These are phyloP conservation scores for Pithys albifrons DNA, from an alignment of 2,113 vertebrate species.

Conservation along the genomic window DNA sequence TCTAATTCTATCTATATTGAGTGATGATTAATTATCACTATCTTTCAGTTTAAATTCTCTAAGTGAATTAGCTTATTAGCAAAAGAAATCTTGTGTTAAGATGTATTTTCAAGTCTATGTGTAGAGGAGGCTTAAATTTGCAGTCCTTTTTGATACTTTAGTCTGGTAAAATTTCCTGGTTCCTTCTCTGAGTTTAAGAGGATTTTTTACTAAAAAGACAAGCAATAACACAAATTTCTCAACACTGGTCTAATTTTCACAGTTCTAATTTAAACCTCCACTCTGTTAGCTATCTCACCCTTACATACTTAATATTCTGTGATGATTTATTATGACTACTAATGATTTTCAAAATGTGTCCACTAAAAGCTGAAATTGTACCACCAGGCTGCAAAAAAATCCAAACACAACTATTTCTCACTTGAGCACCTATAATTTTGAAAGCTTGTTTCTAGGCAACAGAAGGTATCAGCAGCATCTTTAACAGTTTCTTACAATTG, in stretches of 20 bases:
- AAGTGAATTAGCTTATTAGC: background rate
- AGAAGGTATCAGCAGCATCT: background rate
- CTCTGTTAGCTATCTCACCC: background rate
- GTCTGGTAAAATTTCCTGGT: background rate
- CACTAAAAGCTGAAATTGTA: background rate
- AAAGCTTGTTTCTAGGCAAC: slow-evolving; percentile 42
- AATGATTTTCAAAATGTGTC: slow-evolving; percentile 18
- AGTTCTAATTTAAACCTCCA: slow-evolving; percentile 21
- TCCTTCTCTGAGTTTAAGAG: background rate
- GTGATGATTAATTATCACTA: background rate
- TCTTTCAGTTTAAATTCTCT: background rate
- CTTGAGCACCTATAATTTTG: slow-evolving; percentile 19
- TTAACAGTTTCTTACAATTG: slow-evolving; percentile 52
- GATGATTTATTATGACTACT: slow-evolving; percentile 10
- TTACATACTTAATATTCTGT: background rate
- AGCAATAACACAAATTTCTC: background rate
- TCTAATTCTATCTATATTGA: background rate
- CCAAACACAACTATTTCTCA: background rate
- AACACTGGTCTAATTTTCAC: background rate
- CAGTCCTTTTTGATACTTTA: background rate
- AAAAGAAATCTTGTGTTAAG: background rate
- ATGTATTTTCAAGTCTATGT: background rate
- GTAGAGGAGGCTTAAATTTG: background rate
- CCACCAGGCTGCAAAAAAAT: background rate
- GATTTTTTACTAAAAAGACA: background rate